Evolutionary conservation across 2,113 vertebrate species (phyloP).

Genomic region (Aptenodytes patagonicus): DNA sequence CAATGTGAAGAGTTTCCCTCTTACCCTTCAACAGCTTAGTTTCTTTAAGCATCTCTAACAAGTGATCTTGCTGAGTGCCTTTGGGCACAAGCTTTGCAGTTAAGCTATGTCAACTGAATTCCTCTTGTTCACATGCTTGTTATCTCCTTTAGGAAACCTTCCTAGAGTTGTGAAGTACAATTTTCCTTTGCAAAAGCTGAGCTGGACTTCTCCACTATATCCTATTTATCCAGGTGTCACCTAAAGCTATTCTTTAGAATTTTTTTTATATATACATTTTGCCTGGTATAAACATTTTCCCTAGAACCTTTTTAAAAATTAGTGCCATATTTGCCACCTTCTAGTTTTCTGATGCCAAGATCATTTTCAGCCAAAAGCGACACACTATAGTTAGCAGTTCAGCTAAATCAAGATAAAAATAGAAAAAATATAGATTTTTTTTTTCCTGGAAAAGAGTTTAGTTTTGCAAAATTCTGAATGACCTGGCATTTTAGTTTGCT

Average conservation of each 20-base stretch:
- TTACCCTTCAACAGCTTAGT: background rate
- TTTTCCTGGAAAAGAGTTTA: background rate
- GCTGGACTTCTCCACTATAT: background rate
- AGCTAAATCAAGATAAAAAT: background rate
- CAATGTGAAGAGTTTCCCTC: background rate
- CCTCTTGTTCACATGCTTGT: background rate
- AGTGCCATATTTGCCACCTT: constrained; percentile 7
- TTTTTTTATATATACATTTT: background rate
- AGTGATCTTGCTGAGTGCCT: background rate
- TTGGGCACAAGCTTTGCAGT: background rate
- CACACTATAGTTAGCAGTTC: background rate
- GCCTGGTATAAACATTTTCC: constrained; percentile 5
- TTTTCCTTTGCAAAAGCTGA: background rate
- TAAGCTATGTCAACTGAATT: background rate
- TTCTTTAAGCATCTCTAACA: background rate
- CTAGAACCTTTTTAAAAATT: background rate
- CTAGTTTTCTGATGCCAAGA: constrained; percentile 19
- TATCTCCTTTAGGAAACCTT: background rate
- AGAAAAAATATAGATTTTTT: background rate
- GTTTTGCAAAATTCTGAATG: constrained; percentile 2
- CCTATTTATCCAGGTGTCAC: background rate
- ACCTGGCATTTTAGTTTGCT: constrained; percentile 20
- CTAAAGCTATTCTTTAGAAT: background rate
- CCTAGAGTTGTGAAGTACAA: background rate
- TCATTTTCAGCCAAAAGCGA: background rate